Evolutionary conservation across 1,140 invertebrate genomes (phyloP), one percentile per base, ranked within the genome.

Genomic region (Cepaea nemoralis): DNA sequence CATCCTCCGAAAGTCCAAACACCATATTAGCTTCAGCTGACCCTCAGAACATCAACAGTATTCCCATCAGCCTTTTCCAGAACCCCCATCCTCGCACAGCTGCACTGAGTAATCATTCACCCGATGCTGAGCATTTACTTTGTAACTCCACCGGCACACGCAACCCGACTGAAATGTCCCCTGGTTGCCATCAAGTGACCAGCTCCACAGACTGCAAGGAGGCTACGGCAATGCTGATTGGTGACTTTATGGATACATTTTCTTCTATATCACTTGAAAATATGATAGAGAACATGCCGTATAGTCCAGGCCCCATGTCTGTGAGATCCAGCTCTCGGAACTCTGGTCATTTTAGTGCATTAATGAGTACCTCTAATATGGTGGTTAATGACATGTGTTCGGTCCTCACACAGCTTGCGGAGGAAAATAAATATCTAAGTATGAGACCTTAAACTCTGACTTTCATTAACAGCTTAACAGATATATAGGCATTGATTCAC

Each of bases 361-460:
- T 86, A n/a, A 71, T 87, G 59, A 96, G 94, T 84, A 94, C 93
- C 37, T 92, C 93, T 33, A 99, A 98, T 88, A 98, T 99, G 96
- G 95, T 98, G 59, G 95, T 98, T 24, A 97, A 98, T 88, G 97
- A 98, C 91, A 96, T 98, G 94, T 97, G 96, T 67, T 97, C 97
- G 0, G 97, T 96, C 0, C 91, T 98, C 59, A 95, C 94, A 85
- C 97, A 96, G 42, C 93, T 98, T 82, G 94, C 96, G 73, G 96
- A 98, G 92, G 97, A 98, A 90, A 98, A 97, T 90, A 94, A 96
- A 88, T 98, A 95, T 93, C 93, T 98, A 71, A 88, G 84, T 63
- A 87, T 88, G 84, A 81, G 87, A 76, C 86, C 83, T 45, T 83
- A 39, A 80, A 27, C 5, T 71, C 0, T 8, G n/a, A 45, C 14